Evolutionary conservation across 30 jellyfish, hydroid and myxozoan species (phyloP), one percentile per base, ranked within the genome.

Genomic region (Aurelia aurita complex sp. Pacific): DNA sequence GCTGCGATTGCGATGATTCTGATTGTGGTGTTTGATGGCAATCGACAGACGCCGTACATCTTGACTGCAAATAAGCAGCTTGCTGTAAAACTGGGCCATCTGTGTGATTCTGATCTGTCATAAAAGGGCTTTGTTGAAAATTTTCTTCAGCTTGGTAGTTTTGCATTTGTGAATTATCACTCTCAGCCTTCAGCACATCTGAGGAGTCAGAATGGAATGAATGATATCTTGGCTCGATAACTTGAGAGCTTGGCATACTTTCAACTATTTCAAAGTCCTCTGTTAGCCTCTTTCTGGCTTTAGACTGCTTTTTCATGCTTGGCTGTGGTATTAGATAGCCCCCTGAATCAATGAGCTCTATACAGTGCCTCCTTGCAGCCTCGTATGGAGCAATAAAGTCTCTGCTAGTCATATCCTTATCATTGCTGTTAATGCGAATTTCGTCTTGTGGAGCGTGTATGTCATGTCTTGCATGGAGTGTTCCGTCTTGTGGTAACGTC

Each of bases 271-370:
- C 7, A 32, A 77, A 77, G 43, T 77, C 87, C 51, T 61, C 87
- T 9, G 87, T 59, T 6, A 77, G 79, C 38, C 64, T 34, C 46
- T 71, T 77, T 35, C 29, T 77, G 33, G 73, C 19, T 51, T 77
- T 77, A 51, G 64, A 67, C 34, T 42, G 77, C 11, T 62, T 17
- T 10, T 46, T 38, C 78, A 34, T 61, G 15, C 64, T 34, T 2
- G 54, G 73, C 67, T 77, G 87, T 42, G 74, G 87, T 10, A 77
- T 60, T 2, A 77, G 74, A 76, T 53, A 62, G 2, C 78, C 87
- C 69, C 61, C 74, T 38, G 87, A 32, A 38, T 77, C 87, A 38
- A 77, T 17, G 65, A 53, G 66, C 17, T 36, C 87, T 15, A 3
- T 38, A 62, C 78, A 77, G 12, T 36, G 77, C 59, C 40, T 66